These are phyloP conservation scores for Tuta absoluta DNA, from an alignment of 2,888 invertebrate species.

Conservation along the genomic window DNA sequence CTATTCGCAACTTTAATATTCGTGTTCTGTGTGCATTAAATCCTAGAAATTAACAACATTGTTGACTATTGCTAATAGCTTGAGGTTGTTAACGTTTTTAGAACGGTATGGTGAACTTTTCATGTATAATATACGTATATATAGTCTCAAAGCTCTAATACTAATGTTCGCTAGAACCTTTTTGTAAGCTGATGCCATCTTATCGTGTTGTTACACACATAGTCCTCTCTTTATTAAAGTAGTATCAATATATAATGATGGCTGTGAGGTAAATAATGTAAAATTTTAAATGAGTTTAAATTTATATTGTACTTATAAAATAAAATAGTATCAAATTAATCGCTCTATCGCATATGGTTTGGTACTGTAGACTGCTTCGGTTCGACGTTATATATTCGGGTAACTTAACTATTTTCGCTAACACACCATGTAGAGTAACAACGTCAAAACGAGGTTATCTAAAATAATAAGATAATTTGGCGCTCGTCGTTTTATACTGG, in stretches of 20 bases:
- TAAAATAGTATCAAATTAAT: slow-evolving; percentile 62
- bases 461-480: slow-evolving; percentile 46
- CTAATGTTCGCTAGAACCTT: slow-evolving; percentile 78
- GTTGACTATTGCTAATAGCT: slow-evolving; percentile 82
- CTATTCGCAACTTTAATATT: slow-evolving; percentile 59
- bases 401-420: background rate
- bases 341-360: slow-evolving; percentile 62
- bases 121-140: slow-evolving; percentile 72
- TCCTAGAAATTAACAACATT: slow-evolving; percentile 78
- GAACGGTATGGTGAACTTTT: slow-evolving; percentile 77
- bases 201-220: slow-evolving; percentile 73
- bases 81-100: slow-evolving; percentile 81
- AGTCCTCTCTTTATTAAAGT: slow-evolving; percentile 79
- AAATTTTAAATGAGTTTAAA: slow-evolving; percentile 81
- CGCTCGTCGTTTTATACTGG: slow-evolving; percentile 51
- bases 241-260: slow-evolving; percentile 82
- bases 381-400: background rate
- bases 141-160: slow-evolving; percentile 52
- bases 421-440: slow-evolving; percentile 26
- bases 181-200: slow-evolving; percentile 77
- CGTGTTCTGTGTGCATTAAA: slow-evolving; percentile 76
- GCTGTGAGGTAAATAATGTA: slow-evolving; percentile 80
- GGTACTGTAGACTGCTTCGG: slow-evolving; percentile 36
- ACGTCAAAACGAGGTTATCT: slow-evolving; percentile 53
- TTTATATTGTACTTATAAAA: slow-evolving; percentile 77